phyloP scores from a whole-genome alignment of 2,888 invertebrate genomes.

The Lycaena phlaeas region DNA sequence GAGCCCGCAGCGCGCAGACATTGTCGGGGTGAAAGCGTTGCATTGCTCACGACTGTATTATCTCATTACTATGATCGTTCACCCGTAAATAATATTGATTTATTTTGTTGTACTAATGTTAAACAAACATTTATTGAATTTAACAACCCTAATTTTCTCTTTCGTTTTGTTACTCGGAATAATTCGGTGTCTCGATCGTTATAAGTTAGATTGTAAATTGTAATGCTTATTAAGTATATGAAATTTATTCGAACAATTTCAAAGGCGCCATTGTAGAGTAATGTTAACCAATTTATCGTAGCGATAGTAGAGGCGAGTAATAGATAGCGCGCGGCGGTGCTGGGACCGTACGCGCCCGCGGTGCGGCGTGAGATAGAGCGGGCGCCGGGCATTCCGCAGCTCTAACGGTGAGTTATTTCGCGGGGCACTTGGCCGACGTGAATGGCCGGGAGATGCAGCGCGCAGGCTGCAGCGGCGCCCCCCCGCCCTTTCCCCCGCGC shows the following conservation, averaged over 20 bases:
- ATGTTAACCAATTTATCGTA: too few species aligned
- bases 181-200: too few species aligned
- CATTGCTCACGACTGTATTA: constrained; percentile 1
- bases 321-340: too few species aligned
- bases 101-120: not conserved
- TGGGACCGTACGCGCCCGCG: too few species aligned
- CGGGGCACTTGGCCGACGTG: constrained; percentile 55
- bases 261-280: too few species aligned
- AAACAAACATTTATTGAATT: not conserved
- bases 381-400: constrained; percentile 53
- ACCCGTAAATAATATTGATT: not conserved
- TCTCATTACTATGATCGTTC: constrained; percentile 6
- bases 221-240: too few species aligned
- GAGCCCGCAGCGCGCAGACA: not conserved
- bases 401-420: constrained; percentile 70
- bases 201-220: too few species aligned
- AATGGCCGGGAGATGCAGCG: constrained; percentile 66
- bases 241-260: too few species aligned
- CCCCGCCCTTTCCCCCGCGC: constrained; percentile 24
- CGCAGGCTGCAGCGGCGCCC: constrained; percentile 36
- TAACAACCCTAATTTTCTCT: not conserved
- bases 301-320: too few species aligned
- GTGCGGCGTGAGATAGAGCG: constrained; percentile 7
- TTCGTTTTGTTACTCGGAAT: too few species aligned
- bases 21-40: constrained; percentile 9